Conservation (phyloP, 2,888 invertebrate genomes). For the Hofmannophila pseudospretella region DNA sequence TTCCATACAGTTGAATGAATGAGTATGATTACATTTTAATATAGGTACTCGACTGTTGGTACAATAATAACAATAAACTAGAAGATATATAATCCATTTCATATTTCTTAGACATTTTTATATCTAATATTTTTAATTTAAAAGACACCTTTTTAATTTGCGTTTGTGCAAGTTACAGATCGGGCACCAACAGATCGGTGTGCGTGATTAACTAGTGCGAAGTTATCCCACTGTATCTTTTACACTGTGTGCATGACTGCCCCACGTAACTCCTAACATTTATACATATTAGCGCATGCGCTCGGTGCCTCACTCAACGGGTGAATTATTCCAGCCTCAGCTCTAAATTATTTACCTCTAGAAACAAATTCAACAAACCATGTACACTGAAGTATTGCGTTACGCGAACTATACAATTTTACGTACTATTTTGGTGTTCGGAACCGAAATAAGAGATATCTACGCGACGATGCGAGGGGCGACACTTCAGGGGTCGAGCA, state of each 20-base stretch:
- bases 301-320: constrained; percentile 72
- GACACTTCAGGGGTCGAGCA: too few species aligned
- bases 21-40: too few species aligned
- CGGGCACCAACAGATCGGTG: too few species aligned
- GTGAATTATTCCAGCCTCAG: constrained; percentile 33
- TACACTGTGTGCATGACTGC: constrained; percentile 47
- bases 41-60: too few species aligned
- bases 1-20: too few species aligned
- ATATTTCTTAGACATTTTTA: too few species aligned
- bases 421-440: constrained; percentile 70
- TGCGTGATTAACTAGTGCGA: neutral
- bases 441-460: constrained; percentile 53
- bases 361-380: constrained; percentile 58
- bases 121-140: too few species aligned
- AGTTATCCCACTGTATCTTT: neutral
- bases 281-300: constrained; percentile 32
- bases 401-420: constrained; percentile 57
- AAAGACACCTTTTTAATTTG: too few species aligned
- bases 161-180: too few species aligned
- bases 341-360: constrained; percentile 30
- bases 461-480: constrained; percentile 29
- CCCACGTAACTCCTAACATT: constrained; percentile 37
- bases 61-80: too few species aligned
- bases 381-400: constrained; percentile 63
- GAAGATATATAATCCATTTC: too few species aligned